Percentiles rank a stretch among this genome's conserved stretches.
Evolutionary conservation across 2,113 vertebrate species (phyloP).

Genomic region (Antigone vipio): DNA sequence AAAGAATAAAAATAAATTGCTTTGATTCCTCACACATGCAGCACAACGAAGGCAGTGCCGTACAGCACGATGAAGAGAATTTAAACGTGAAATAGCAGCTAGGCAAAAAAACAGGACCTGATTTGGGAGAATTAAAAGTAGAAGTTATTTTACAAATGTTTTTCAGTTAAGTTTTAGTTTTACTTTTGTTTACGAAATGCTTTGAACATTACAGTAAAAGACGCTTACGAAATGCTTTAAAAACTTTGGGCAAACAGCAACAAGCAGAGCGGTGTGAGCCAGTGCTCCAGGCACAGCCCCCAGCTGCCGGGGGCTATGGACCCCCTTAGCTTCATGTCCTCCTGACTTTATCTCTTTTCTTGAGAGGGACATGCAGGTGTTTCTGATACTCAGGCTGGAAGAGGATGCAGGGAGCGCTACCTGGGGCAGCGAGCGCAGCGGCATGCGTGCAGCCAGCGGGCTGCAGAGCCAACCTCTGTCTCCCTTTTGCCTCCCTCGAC

Average conservation of each 20-base stretch:
- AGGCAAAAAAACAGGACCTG: neutral
- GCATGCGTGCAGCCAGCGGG: neutral
- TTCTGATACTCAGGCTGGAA: neutral
- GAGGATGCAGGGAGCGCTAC: neutral
- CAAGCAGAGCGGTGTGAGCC: neutral
- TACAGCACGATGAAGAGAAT: neutral
- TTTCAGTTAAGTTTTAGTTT: neutral
- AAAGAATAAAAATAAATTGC: neutral
- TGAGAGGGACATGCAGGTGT: neutral
- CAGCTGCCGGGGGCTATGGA: neutral
- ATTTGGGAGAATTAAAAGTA: neutral
- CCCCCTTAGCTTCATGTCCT: neutral
- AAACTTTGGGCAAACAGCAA: neutral
- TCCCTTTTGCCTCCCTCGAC: neutral
- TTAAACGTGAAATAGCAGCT: neutral
- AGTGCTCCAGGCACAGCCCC: neutral
- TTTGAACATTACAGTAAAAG: neutral
- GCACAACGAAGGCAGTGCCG: neutral
- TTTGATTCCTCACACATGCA: neutral
- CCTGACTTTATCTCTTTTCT: neutral
- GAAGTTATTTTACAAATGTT: neutral
- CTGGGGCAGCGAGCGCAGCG: rapidly evolving
- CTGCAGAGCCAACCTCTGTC: neutral
- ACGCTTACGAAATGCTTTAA: neutral
- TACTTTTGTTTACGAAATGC: neutral